A percentile compares a stretch with the other conserved stretches of the same genome.
These are phyloP conservation scores for Limonius californicus DNA, from an alignment of 1,140 invertebrate species.

Conservation along the genomic window DNA sequence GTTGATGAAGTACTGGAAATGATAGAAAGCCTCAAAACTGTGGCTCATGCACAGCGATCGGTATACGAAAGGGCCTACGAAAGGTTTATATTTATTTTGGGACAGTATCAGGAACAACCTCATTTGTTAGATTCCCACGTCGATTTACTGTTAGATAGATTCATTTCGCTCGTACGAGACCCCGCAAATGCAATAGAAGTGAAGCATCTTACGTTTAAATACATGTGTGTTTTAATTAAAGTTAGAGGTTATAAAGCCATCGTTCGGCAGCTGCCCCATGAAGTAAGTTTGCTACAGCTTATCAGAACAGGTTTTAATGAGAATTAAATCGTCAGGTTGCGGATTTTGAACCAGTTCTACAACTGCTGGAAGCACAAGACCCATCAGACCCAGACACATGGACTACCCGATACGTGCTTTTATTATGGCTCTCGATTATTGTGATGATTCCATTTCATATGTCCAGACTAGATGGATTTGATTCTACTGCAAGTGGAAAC, in stretches of 20 bases:
- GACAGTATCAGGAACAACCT: slow-evolving; percentile 92
- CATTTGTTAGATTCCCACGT: slow-evolving; percentile 88
- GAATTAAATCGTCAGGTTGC: slow-evolving; percentile 58
- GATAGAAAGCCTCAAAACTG: slow-evolving; percentile 56
- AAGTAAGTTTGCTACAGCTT: slow-evolving; percentile 58
- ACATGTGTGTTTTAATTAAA: slow-evolving; percentile 83
- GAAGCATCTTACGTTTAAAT: slow-evolving; percentile 77
- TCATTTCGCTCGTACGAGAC: slow-evolving; percentile 68
- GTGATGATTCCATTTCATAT: slow-evolving; percentile 96
- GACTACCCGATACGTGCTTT: slow-evolving; percentile 85
- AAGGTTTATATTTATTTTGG: slow-evolving; percentile 63
- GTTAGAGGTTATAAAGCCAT: slow-evolving; percentile 91
- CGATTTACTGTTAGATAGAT: slow-evolving; percentile 66
- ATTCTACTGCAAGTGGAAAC: slow-evolving; percentile 30
- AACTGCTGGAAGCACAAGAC: slow-evolving; percentile 75
- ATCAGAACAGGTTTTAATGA: too few species aligned
- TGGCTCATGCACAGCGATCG: slow-evolving; percentile 46
- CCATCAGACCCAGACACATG: slow-evolving; percentile 72
- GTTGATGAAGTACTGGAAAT: slow-evolving; percentile 60
- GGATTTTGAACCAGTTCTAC: slow-evolving; percentile 81
- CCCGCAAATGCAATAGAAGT: slow-evolving; percentile 52
- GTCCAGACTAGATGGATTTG: slow-evolving; percentile 70
- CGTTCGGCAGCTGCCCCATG: slow-evolving; percentile 87
- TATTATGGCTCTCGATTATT: slow-evolving; percentile 96
- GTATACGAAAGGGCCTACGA: slow-evolving; percentile 54